Evolutionary conservation across 1,140 invertebrate genomes (phyloP).

Genomic region (Drosophila parvula): DNA sequence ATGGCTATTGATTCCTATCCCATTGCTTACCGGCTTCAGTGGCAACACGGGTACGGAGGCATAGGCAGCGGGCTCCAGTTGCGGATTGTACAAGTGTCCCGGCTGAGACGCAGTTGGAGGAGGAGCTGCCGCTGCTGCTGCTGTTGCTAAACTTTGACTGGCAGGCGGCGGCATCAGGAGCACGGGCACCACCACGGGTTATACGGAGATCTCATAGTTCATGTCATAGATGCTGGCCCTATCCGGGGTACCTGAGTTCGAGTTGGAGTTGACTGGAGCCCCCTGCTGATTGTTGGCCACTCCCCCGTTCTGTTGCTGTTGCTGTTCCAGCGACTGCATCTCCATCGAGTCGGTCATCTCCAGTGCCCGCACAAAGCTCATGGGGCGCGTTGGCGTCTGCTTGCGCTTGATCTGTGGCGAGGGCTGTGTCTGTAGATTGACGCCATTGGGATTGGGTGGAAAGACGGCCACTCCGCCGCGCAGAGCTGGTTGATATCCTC

Average conservation of each 20-base stretch:
- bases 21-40: conserved; percentile 47
- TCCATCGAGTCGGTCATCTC: conserved; percentile 95
- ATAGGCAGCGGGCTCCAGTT: conserved; percentile 61
- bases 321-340: conserved; percentile 85
- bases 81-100: conserved; percentile 13
- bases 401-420: conserved; percentile 89
- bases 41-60: conserved; percentile 69
- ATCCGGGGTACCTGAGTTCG: conserved; percentile 89
- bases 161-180: conserved; percentile 77
- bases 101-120: conserved; percentile 17
- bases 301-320: conserved; percentile 71
- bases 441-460: conserved; percentile 85
- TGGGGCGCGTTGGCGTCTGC: conserved; percentile 88
- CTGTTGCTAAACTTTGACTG: conserved; percentile 21
- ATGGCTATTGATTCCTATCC: conserved; percentile 43
- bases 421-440: conserved; percentile 80
- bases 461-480: conserved; percentile 89
- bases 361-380: conserved; percentile 95
- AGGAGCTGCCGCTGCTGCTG: conserved; percentile 23
- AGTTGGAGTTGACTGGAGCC: conserved; percentile 22
- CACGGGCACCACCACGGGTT: conserved; percentile 83
- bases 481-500: conserved; percentile 86
- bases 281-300: conserved; percentile 62
- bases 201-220: conserved; percentile 97
- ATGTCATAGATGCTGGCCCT: conserved; percentile 96